Evolutionary conservation across 1,140 invertebrate species (phyloP), one percentile per base, ranked within the genome.

Genomic region (Babylonia areolata): DNA sequence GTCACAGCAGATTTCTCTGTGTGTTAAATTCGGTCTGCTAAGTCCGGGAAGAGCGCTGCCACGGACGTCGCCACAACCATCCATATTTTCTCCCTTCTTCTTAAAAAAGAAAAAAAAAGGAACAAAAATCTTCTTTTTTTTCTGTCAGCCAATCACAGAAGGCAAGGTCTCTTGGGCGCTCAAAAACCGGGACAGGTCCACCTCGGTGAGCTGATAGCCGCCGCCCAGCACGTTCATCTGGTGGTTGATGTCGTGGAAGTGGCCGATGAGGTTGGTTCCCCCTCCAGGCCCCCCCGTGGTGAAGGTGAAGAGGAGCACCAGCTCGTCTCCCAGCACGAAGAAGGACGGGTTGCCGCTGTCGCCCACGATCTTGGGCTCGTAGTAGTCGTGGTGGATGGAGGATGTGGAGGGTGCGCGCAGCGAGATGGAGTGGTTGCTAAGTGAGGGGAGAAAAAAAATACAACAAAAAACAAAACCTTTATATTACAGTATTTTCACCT

Each of bases 311-410:
- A 92, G 58, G 3, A 92, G 87, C 20, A 91, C 90, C 6, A 91
- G 77, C 73, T 92, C 79, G 42, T 91, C 51, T 46, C 90, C 84
- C 23, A 91, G 77, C 5, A 92, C 85, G 31, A 92, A 88, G 71
- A 92, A 92, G 35, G 87, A 87, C 0, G 91, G 91, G 84, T 92
- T 92, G 15, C 91, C 91, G 75, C 90, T 91, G 80, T 92, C 91
- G 28, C 90, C 91, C 0, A 39, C 39, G 54, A 92, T 92, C 85
- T 92, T 92, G 23, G 40, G 28, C 79, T 92, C 90, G 71, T 89
- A 92, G 84, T 87, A 90, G 5, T 80, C 78, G 31, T 86, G 84
- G 11, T 89, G 75, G 11, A 87, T 81, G n/a, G 87, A 88, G 17
- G 37, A 75, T 15, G 35, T 31, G 6, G 5, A 20, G 0, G 90